Base-by-base conservation (phyloP, 64 coral and sea anemone genomes). In the Actinia equina region DNA sequence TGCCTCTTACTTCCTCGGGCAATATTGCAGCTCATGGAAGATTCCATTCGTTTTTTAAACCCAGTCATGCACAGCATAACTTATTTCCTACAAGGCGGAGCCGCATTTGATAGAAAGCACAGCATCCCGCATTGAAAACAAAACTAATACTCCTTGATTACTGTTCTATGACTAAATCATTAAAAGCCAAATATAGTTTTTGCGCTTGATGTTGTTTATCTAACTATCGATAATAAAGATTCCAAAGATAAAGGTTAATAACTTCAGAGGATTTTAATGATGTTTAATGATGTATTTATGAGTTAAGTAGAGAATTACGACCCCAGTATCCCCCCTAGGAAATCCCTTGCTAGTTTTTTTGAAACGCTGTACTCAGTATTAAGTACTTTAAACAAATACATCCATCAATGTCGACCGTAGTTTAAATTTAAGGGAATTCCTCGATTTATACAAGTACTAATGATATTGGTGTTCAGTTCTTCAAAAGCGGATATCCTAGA, bases 401-500 rank as follows among this genome's bases (percentile, higher is more conserved):
- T 81, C 45, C 2, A n/a, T 81, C 78, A 44, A 81, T 44, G 77
- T 79, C 44, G 77, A 15, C 4, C n/a, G 18, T 41, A 41, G 63
- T 69, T 69, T 69, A 25, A 25, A 10, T 74, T 12, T 30, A 74
- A 74, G 26, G 30, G 22, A 81, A 81, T 52, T 52, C 45, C 45
- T 81, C 22, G 15, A 81, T 18, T 17, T 81, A 16, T 81, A 81
- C 78, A 20, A 49, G 78, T 81, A 11, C 17, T 52, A 81, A 52
- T 22, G 22, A 44, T 81, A 81, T 49, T 81, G 42, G 41, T 44
- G 17, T 20, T 45, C 19, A 6, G 52, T 5, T 13, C 78, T 46
- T 43, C 78, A 52, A 81, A 81, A 81, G 78, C 78, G 9, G 44
- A 81, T 52, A 81, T 81, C 78, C 17, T 52, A 81, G 22, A 20